Evolutionary conservation across 2,113 vertebrate genomes (phyloP).

Genomic region (Carassius auratus): DNA sequence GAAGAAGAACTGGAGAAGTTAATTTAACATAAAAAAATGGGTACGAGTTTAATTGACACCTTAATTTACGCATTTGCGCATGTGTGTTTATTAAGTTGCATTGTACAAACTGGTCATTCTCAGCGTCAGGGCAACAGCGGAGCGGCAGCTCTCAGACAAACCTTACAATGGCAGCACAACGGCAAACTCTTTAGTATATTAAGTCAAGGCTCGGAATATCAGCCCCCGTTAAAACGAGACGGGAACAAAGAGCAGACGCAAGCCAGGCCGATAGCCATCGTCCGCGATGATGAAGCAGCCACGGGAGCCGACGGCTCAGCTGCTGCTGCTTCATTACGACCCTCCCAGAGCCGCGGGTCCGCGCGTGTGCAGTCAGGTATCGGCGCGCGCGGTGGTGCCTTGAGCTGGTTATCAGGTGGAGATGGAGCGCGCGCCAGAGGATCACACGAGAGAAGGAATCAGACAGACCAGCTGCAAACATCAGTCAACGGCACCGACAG

Average conservation of each 20-base stretch:
- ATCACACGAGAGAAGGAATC: constrained; percentile 59
- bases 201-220: constrained; percentile 88
- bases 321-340: constrained; percentile 28
- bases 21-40: constrained; percentile 36
- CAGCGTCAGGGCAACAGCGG: constrained; percentile 69
- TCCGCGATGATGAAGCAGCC: constrained; percentile 65
- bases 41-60: constrained; percentile 64
- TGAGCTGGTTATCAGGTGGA: constrained; percentile 58
- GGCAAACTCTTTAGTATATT: constrained; percentile 91
- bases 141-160: constrained; percentile 80
- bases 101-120: constrained; percentile 71
- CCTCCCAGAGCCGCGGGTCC: constrained; percentile 38
- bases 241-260: constrained; percentile 65
- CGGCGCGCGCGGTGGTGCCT: neutral
- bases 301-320: constrained; percentile 44
- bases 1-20: neutral
- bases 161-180: constrained; percentile 91
- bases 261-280: constrained; percentile 73
- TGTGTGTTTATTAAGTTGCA: constrained; percentile 75
- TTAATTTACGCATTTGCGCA: constrained; percentile 74
- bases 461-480: constrained; percentile 51
- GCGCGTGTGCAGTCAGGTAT: constrained; percentile 23
- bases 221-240: constrained; percentile 79
- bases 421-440: constrained; percentile 61
- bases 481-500: constrained; percentile 27